Percentiles rank a stretch among this genome's conserved stretches.
These are phyloP conservation scores for Agrotis puta DNA, from an alignment of 2,888 invertebrate species.

Conservation along the genomic window DNA sequence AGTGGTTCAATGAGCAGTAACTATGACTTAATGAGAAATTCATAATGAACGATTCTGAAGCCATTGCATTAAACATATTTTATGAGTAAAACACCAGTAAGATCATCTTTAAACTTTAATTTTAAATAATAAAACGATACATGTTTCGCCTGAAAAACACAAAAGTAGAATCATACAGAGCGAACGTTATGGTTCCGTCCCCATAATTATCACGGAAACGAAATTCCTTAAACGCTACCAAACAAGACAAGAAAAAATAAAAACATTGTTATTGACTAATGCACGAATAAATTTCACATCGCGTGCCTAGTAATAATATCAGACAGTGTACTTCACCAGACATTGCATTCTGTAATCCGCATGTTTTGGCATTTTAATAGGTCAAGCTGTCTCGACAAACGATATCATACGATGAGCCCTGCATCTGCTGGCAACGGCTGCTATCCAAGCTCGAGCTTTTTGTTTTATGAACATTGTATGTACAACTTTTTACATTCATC, in stretches of 20 bases:
- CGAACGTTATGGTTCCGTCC: slow-evolving; percentile 14
- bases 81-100: background rate
- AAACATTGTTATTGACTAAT: slow-evolving; percentile 34
- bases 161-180: slow-evolving; percentile 14
- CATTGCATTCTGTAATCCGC: slow-evolving; percentile 47
- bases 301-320: slow-evolving; percentile 39
- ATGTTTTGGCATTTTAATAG: slow-evolving; percentile 55
- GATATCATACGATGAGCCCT: slow-evolving; percentile 22
- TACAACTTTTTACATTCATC: slow-evolving; percentile 46
- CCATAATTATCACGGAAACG: slow-evolving; percentile 23
- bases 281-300: slow-evolving; percentile 37
- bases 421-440: slow-evolving; percentile 59
- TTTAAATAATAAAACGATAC: no score
- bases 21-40: background rate
- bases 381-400: slow-evolving; percentile 37
- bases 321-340: slow-evolving; percentile 24
- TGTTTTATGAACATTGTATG: slow-evolving; percentile 42
- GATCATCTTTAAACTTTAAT: no score
- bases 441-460: slow-evolving; percentile 36
- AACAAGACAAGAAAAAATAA: slow-evolving; percentile 20
- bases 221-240: slow-evolving; percentile 22
- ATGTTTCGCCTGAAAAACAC: background rate
- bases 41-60: no score
- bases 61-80: no score
- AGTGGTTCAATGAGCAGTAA: background rate